These are phyloP conservation scores for Galleria mellonella DNA, from an alignment of 1,140 invertebrate genomes.

Conservation along the genomic window DNA sequence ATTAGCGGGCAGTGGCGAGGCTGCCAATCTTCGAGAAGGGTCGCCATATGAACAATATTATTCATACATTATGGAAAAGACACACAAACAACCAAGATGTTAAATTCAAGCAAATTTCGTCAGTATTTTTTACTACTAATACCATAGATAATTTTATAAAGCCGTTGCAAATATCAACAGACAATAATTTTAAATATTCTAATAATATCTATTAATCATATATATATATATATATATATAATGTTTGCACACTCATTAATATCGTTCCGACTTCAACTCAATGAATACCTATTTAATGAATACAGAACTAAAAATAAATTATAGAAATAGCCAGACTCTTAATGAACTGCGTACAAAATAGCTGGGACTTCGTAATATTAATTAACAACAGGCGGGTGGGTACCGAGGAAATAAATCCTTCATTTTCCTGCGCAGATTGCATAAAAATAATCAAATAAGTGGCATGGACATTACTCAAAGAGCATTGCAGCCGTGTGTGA, in stretches of 20 bases:
- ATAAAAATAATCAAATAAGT: slow-evolving; percentile 73
- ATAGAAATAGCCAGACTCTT: slow-evolving; percentile 2
- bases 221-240: too few relatives aligned
- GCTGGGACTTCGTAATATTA: slow-evolving; percentile 53
- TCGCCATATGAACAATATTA: slow-evolving; percentile 45
- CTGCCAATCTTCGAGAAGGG: slow-evolving; percentile 57
- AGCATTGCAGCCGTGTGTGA: slow-evolving; percentile 40
- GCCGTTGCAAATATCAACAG: too few relatives aligned
- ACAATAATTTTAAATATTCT: too few relatives aligned
- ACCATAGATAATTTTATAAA: too few relatives aligned
- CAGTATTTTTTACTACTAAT: too few relatives aligned
- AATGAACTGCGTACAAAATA: slow-evolving; percentile 20
- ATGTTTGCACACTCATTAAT: too few relatives aligned
- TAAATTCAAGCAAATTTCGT: too few relatives aligned
- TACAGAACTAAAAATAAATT: background rate
- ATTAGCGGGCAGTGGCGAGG: slow-evolving; percentile 58
- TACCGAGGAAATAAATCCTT: slow-evolving; percentile 64
- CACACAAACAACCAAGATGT: slow-evolving; percentile 1
- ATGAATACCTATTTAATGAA: slow-evolving; percentile 1
- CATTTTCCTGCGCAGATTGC: slow-evolving; percentile 68
- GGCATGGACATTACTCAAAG: slow-evolving; percentile 66
- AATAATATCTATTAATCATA: too few relatives aligned
- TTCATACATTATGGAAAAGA: background rate
- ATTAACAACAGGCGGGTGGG: slow-evolving; percentile 55
- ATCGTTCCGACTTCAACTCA: too few relatives aligned